Evolutionary conservation across 2,797 vertebrate genomes (phyloP).

Genomic region (Coreius guichenoti): DNA sequence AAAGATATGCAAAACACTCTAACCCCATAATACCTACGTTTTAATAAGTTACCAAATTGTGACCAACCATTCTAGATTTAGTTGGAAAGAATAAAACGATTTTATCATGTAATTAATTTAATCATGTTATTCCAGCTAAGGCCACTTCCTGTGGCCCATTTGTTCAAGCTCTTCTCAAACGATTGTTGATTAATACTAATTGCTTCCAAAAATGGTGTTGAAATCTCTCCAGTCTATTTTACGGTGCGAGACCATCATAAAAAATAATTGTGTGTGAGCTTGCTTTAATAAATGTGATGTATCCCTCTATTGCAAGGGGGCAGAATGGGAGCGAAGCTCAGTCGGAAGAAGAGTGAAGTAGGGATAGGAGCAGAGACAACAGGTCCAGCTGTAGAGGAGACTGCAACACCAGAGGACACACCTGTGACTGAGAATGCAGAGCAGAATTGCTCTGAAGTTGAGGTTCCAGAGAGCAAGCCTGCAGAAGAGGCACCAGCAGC

Average conservation of each 20-base stretch:
- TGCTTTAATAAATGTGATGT: background rate
- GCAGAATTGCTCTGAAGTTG: conserved; percentile 39
- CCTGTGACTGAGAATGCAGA: conserved; percentile 16
- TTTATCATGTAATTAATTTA: background rate
- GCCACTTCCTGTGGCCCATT: background rate
- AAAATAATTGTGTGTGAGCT: conserved; percentile 10
- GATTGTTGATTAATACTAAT: background rate
- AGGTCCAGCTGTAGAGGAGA: conserved; percentile 60
- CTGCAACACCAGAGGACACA: conserved; percentile 28
- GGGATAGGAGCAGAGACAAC: conserved; percentile 56
- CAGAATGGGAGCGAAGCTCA: conserved; percentile 84
- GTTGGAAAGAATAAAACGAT: background rate
- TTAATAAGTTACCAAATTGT: background rate
- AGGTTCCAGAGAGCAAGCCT: conserved; percentile 26
- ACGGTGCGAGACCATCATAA: background rate
- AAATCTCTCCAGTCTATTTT: background rate
- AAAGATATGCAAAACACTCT: background rate
- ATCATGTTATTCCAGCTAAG: conserved; percentile 9
- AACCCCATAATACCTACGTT: background rate
- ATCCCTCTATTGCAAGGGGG: conserved; percentile 11
- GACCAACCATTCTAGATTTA: background rate
- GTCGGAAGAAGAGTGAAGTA: conserved; percentile 84
- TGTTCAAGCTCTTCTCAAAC: background rate
- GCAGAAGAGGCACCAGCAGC: background rate
- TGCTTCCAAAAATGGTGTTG: background rate